These are phyloP conservation scores for Hemibagrus wyckioides DNA, from an alignment of 2,113 vertebrate genomes.

Conservation along the genomic window DNA sequence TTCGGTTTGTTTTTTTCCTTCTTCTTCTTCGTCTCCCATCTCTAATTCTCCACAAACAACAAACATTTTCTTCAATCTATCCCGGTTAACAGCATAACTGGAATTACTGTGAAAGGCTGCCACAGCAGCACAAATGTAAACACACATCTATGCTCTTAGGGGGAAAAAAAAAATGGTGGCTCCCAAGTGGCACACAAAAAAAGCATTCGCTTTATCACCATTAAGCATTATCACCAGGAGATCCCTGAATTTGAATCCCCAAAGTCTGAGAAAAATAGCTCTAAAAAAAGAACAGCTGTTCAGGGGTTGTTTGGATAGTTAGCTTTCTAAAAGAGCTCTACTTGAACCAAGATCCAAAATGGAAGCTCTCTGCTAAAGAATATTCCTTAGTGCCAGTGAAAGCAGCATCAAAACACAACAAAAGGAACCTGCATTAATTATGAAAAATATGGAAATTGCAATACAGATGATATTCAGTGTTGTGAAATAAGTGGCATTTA, in stretches of 20 bases:
- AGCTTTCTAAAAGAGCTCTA: neutral
- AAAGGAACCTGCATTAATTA: neutral
- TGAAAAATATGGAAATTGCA: neutral
- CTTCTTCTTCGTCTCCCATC: neutral
- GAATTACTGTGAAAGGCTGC: constrained; percentile 14
- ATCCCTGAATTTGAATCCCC: neutral
- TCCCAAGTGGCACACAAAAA: neutral
- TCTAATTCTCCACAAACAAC: constrained; percentile 27
- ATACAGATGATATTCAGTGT: neutral
- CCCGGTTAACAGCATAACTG: neutral
- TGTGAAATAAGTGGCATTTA: neutral
- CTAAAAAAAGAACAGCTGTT: neutral
- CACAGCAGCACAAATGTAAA: constrained; percentile 12
- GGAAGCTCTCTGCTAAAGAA: neutral
- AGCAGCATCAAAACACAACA: neutral
- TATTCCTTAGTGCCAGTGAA: neutral
- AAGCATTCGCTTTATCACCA: neutral
- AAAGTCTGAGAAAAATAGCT: neutral
- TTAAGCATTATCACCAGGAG: neutral
- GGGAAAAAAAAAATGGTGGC: neutral
- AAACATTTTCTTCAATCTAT: neutral
- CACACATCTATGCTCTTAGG: neutral
- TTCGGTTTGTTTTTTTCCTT: neutral
- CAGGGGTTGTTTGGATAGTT: neutral
- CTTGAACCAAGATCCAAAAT: neutral